A percentile compares a stretch with the other conserved stretches of the same genome.
Evolutionary conservation across 1,140 invertebrate species (phyloP).

Genomic region (Diachasmimorpha longicaudata): DNA sequence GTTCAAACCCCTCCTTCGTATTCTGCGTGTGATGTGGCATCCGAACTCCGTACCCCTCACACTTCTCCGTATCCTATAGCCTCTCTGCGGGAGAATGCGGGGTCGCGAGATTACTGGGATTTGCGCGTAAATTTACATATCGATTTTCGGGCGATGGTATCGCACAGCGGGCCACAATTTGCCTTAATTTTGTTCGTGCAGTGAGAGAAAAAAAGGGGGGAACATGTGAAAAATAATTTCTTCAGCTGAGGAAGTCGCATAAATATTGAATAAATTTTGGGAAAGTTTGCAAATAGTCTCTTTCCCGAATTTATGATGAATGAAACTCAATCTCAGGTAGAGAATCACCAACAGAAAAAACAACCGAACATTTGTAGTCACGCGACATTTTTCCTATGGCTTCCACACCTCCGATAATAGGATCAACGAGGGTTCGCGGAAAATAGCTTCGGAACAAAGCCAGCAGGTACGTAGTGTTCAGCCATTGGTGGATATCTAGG

Average conservation of each 20-base stretch:
- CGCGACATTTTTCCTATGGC: conserved; percentile 37
- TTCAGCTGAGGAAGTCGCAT: too few relatives aligned
- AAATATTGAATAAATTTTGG: background rate
- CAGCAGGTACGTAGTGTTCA: conserved; percentile 5
- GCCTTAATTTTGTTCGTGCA: conserved; percentile 50
- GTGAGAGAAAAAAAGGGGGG: too few relatives aligned
- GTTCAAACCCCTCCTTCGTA: conserved; percentile 27
- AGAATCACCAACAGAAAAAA: background rate
- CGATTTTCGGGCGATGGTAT: conserved; percentile 53
- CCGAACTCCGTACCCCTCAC: conserved; percentile 26
- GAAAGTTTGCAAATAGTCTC: too few relatives aligned
- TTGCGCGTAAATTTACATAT: conserved; percentile 61
- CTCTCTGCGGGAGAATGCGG: conserved; percentile 12
- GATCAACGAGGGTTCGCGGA: conserved; percentile 37
- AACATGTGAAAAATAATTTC: too few relatives aligned
- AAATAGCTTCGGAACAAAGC: conserved; percentile 28
- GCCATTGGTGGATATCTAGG: background rate
- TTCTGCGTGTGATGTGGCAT: conserved; percentile 23
- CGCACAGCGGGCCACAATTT: conserved; percentile 51
- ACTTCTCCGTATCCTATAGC: conserved; percentile 17
- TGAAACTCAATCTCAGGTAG: too few relatives aligned
- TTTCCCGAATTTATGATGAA: too few relatives aligned
- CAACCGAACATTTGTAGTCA: conserved; percentile 31
- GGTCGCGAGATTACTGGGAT: conserved; percentile 59
- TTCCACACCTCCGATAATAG: conserved; percentile 43